Base-by-base conservation (phyloP, 2,888 invertebrate genomes). In the Sycophila texana region DNA sequence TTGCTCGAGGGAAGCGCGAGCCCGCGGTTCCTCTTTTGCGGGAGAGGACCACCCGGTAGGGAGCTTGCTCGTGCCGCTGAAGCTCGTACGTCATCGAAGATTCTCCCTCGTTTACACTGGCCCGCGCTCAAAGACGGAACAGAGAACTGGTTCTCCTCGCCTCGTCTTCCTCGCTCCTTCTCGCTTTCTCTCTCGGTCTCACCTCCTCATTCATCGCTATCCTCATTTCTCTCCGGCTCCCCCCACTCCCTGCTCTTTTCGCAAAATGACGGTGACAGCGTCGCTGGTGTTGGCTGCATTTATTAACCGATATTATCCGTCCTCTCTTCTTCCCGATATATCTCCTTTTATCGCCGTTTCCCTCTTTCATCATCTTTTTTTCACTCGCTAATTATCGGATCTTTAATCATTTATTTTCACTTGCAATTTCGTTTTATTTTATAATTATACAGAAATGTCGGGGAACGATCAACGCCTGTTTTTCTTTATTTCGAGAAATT, bases 61-160 rank as follows among this genome's bases (percentile, higher is more conserved):
- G 22, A 49, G 53, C 51, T 20, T 14, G 53, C 51, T 51, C 51
- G 47, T 30, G 61, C 81, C 73, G 51, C 53, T 53, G 16, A 30
- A 30, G 61, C 81, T 74, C 79, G 82, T 82, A 77, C 80, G 75
- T 82, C 82, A 83, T 83, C 81, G 77, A 73, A 81, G 80, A 68
- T 67, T 75, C 76, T 77, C 76, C 72, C 83, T 82, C 77, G 82
- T 82, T 82, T 82, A 73, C 79, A 55, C 68, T 75, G 71, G 78
- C 73, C 71, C 77, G 71, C 72, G 66, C 73, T 72, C 39, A 70
- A 79, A 80, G 61, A 72, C 22, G 61, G 39, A 30, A 55, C 60
- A 51, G 18, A 57, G 60, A 81, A 81, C 80, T 81, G 75, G 83
- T 82, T 82, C 68, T 66, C 16, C 39, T 39, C 61, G 47, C 74